Evolutionary conservation across 2,888 invertebrate genomes (phyloP).

Genomic region (Cryptus viduatorius): DNA sequence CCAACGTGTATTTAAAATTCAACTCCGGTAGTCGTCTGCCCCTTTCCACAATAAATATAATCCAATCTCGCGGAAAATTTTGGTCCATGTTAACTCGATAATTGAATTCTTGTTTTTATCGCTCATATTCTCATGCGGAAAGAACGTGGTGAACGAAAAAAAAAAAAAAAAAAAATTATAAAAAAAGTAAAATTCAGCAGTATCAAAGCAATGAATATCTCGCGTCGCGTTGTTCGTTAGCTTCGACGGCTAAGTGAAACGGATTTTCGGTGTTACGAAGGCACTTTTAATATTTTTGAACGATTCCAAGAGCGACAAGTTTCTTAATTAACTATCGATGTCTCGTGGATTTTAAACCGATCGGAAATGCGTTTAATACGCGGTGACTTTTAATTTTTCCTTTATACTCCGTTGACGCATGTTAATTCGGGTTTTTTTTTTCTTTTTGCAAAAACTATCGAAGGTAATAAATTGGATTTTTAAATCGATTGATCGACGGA

Average conservation of each 20-base stretch:
- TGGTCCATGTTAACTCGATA: constrained; percentile 27
- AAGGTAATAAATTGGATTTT: not conserved
- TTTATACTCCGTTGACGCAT: not conserved
- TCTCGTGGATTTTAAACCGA: constrained; percentile 74
- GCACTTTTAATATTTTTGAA: constrained; percentile 74
- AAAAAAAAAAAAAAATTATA: not conserved
- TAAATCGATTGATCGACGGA: too few species aligned
- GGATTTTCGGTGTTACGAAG: constrained; percentile 74
- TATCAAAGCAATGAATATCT: constrained; percentile 34
- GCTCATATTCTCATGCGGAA: constrained; percentile 34
- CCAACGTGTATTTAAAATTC: constrained; percentile 35
- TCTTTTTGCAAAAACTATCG: too few species aligned
- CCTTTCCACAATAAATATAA: constrained; percentile 44
- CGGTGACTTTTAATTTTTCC: not conserved
- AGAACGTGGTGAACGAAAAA: not conserved
- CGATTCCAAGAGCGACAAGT: constrained; percentile 75
- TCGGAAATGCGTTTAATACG: constrained; percentile 30
- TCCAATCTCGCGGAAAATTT: constrained; percentile 38
- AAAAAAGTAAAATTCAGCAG: not conserved
- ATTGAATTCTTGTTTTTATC: constrained; percentile 47
- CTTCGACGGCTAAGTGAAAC: constrained; percentile 71
- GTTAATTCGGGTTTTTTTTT: too few species aligned
- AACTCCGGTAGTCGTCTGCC: not conserved
- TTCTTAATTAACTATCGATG: constrained; percentile 82
- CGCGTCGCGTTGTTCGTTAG: constrained; percentile 45